These are phyloP conservation scores for Erpobdella octoculata DNA, from an alignment of 2,888 invertebrate genomes.

Conservation along the genomic window DNA sequence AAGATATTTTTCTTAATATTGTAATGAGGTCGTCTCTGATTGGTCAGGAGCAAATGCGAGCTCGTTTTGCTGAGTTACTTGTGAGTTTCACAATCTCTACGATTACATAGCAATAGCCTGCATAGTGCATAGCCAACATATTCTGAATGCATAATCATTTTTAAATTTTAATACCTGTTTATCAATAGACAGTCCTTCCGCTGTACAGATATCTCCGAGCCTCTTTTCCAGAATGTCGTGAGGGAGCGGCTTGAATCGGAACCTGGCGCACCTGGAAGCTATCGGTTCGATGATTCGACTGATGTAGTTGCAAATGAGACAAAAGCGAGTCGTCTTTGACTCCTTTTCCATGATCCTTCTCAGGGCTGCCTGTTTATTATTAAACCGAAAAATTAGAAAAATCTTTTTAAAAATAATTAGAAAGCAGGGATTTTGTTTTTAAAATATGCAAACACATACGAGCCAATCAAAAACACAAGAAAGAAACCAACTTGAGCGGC, in stretches of 20 bases:
- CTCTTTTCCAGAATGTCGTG: conserved; percentile 55
- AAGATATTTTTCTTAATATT: too few species aligned
- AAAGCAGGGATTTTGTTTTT: neutral
- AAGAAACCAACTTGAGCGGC: conserved; percentile 68
- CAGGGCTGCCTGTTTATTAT: conserved; percentile 64
- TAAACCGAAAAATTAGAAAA: neutral
- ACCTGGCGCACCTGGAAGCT: conserved; percentile 88
- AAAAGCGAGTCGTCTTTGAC: conserved; percentile 86
- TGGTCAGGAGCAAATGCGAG: too few species aligned
- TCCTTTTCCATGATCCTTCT: conserved; percentile 95
- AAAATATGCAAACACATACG: neutral
- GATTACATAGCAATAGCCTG: too few species aligned
- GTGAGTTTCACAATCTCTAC: too few species aligned
- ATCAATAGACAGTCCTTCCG: conserved; percentile 70
- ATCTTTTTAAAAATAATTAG: neutral
- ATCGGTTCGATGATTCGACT: conserved; percentile 94
- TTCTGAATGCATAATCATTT: neutral
- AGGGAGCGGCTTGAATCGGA: conserved; percentile 82
- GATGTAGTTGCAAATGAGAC: conserved; percentile 95
- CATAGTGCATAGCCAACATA: too few species aligned
- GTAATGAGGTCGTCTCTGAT: too few species aligned
- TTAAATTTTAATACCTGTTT: conserved; percentile 54
- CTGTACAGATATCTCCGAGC: conserved; percentile 67
- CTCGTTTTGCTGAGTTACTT: too few species aligned
- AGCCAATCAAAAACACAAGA: neutral